phyloP scores from a whole-genome alignment of 2,888 invertebrate species.

The Tipula confusa region DNA sequence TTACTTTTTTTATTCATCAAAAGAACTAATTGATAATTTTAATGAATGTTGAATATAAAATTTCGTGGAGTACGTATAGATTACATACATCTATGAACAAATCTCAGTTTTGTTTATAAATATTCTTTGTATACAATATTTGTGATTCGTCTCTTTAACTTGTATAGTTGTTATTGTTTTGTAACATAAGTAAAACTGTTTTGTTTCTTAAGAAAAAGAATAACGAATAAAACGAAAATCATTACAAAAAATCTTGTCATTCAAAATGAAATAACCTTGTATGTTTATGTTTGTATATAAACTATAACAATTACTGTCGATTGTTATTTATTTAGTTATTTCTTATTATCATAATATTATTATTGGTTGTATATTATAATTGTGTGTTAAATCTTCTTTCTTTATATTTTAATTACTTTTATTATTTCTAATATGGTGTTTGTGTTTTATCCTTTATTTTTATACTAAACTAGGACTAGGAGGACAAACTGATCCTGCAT shows the following conservation, averaged over 20 bases:
- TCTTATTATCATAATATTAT: not conserved
- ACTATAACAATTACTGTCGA: slow-evolving; percentile 7
- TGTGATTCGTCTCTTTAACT: not conserved
- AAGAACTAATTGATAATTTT: slow-evolving; percentile 12
- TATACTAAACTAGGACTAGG: slow-evolving; percentile 46
- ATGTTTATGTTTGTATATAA: not conserved
- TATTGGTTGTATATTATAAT: not conserved
- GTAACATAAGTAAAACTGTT: not conserved
- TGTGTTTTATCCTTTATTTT: slow-evolving; percentile 3
- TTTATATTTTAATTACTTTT: not conserved
- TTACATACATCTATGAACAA: not conserved
- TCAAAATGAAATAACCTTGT: not conserved
- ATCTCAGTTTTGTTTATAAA: not conserved
- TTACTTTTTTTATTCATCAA: not conserved
- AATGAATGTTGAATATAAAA: not conserved
- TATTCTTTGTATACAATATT: not conserved
- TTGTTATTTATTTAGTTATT: not conserved
- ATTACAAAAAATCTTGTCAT: not conserved
- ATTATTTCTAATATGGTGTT: not conserved
- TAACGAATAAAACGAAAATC: not conserved
- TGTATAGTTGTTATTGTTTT: not conserved
- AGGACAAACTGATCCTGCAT: slow-evolving; percentile 50
- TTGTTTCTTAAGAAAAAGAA: not conserved
- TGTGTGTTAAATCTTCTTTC: not conserved
- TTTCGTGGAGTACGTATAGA: not conserved